phyloP scores from a whole-genome alignment of 2,113 vertebrate genomes.

The Sylvietta virens region DNA sequence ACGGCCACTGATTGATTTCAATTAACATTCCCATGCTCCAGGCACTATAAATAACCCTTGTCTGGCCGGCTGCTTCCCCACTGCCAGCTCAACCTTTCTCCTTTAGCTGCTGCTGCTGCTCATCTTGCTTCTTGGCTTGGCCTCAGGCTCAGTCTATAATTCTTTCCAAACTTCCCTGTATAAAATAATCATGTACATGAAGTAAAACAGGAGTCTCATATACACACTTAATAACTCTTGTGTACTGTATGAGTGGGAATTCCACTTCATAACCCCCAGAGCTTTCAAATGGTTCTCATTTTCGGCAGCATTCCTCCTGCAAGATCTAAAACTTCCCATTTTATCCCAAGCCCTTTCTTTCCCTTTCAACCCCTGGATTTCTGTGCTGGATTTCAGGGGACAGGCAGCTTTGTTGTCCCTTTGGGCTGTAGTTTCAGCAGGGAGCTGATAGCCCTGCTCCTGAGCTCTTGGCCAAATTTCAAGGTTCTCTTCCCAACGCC shows the following conservation, averaged over 20 bases:
- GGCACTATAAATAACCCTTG: constrained; percentile 56
- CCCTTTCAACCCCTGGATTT: constrained; percentile 32
- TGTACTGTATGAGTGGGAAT: constrained; percentile 76
- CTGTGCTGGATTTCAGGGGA: neutral
- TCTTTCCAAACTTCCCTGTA: constrained; percentile 79
- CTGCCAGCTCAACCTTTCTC: constrained; percentile 48
- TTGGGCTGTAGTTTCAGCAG: constrained; percentile 31
- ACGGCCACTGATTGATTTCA: constrained; percentile 46
- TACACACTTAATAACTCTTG: constrained; percentile 81
- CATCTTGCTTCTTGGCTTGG: constrained; percentile 70
- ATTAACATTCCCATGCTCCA: constrained; percentile 66
- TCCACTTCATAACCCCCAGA: constrained; percentile 75
- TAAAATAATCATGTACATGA: constrained; percentile 82
- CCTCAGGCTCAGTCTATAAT: constrained; percentile 77
- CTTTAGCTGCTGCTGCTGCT: constrained; percentile 62
- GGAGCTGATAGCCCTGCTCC: neutral
- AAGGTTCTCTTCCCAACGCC: constrained; percentile 14
- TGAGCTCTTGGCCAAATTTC: constrained; percentile 31
- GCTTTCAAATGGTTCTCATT: constrained; percentile 76
- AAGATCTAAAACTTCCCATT: constrained; percentile 68
- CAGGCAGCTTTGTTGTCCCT: neutral
- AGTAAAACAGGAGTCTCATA: constrained; percentile 79
- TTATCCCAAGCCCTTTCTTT: constrained; percentile 33
- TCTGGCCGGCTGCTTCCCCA: constrained; percentile 28
- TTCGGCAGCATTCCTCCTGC: constrained; percentile 66